Conservation (phyloP, 2,888 invertebrate genomes). For the Agriopis aurantiaria region DNA sequence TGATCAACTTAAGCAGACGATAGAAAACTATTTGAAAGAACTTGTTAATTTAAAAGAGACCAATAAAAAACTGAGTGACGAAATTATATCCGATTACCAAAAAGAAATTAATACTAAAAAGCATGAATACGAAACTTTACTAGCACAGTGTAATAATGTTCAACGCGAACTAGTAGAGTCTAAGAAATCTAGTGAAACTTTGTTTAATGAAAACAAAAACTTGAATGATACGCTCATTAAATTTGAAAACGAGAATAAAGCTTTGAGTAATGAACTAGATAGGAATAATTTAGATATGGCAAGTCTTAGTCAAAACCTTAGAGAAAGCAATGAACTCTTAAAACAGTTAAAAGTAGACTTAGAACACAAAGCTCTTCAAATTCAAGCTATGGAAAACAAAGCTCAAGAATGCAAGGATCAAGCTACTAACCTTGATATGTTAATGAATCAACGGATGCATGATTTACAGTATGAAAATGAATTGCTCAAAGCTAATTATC, state of each 20-base stretch:
- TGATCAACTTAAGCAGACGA: slow-evolving; percentile 35
- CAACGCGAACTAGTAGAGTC: slow-evolving; percentile 21
- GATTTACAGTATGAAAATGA: slow-evolving; percentile 63
- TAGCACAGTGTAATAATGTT: slow-evolving; percentile 16
- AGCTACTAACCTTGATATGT: slow-evolving; percentile 55
- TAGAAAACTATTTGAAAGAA: slow-evolving; percentile 37
- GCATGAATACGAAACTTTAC: slow-evolving; percentile 30
- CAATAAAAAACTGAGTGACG: slow-evolving; percentile 21
- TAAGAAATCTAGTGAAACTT: slow-evolving; percentile 34
- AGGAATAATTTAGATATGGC: slow-evolving; percentile 20
- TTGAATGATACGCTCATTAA: slow-evolving; percentile 47
- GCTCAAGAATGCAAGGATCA: slow-evolving; percentile 61
- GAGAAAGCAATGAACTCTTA: slow-evolving; percentile 55
- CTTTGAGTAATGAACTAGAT: slow-evolving; percentile 34
- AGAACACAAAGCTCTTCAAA: slow-evolving; percentile 59
- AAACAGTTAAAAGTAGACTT: slow-evolving; percentile 61
- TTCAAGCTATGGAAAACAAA: slow-evolving; percentile 62
- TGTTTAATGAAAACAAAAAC: slow-evolving; percentile 8
- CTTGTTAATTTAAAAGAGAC: slow-evolving; percentile 20
- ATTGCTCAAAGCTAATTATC: slow-evolving; percentile 54
- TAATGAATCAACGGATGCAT: slow-evolving; percentile 61
- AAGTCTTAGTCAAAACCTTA: slow-evolving; percentile 51
- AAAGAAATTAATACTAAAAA: slow-evolving; percentile 39
- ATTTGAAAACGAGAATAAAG: slow-evolving; percentile 56
- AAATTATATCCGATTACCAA: slow-evolving; percentile 24